Conservation (phyloP, 2,113 vertebrate genomes). For the Prochilodus magdalenae region DNA sequence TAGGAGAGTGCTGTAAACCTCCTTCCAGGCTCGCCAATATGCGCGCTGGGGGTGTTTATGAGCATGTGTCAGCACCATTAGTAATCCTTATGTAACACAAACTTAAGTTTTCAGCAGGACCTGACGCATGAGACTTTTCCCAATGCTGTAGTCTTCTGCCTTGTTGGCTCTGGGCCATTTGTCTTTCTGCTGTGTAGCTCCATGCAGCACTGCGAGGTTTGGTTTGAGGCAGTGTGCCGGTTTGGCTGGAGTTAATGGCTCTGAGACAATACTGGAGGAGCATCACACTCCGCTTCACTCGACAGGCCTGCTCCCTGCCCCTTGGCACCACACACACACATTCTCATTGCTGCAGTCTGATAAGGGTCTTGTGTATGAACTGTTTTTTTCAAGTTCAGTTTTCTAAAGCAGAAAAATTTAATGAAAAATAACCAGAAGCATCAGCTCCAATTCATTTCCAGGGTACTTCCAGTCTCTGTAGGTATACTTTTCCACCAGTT, state of each 20-base stretch:
- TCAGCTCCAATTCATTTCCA: no score
- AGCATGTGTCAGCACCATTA: conserved; percentile 2
- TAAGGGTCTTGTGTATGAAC: no score
- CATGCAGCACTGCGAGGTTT: not conserved
- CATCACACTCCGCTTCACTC: not conserved
- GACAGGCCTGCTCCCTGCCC: conserved; percentile 29
- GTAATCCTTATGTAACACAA: conserved; percentile 23
- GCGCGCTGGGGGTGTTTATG: not conserved
- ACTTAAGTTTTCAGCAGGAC: not conserved
- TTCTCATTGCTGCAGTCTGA: not conserved
- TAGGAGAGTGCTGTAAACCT: conserved; percentile 4
- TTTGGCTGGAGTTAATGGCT: conserved; percentile 37
- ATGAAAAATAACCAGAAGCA: no score
- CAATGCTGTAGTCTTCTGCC: conserved; percentile 10
- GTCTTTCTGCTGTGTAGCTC: conserved; percentile 8
- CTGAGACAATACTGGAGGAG: conserved; percentile 6
- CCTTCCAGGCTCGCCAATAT: not conserved
- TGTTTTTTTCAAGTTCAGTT: no score
- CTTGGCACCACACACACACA: conserved; percentile 34
- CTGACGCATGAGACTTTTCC: not conserved
- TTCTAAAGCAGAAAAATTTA: no score
- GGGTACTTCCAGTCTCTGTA: no score
- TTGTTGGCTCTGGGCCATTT: conserved; percentile 10
- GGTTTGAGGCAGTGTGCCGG: conserved; percentile 8
- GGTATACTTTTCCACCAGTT: no score